Percentiles rank a stretch among this genome's conserved stretches.
These are phyloP conservation scores for Sepioteuthis lessoniana DNA, from an alignment of 2,888 invertebrate species.

Conservation along the genomic window DNA sequence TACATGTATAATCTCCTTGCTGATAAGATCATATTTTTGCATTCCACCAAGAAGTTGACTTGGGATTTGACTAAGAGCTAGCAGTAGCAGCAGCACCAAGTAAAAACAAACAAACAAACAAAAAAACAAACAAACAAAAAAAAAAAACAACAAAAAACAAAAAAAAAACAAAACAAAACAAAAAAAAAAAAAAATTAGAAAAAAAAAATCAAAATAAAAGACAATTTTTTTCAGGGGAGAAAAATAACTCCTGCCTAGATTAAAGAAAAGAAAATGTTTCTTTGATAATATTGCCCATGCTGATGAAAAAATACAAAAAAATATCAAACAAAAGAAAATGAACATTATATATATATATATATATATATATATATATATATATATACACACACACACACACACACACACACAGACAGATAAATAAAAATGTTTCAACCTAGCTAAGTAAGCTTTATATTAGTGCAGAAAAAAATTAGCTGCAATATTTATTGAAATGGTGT, in stretches of 20 bases:
- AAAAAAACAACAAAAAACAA: no score
- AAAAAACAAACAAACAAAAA: no score
- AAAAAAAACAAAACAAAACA: background rate
- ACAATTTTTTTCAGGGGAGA: background rate
- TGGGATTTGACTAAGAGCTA: background rate
- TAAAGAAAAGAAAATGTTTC: background rate
- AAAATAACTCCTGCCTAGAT: background rate
- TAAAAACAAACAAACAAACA: no score
- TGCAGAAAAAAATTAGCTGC: background rate
- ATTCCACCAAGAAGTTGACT: background rate
- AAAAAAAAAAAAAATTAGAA: no score
- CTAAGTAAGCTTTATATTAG: background rate
- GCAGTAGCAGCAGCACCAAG: background rate
- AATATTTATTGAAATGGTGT: background rate
- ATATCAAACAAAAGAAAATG: background rate
- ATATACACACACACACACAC: no score
- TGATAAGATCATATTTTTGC: background rate
- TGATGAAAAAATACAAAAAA: background rate
- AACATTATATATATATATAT: no score
- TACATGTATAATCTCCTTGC: background rate
- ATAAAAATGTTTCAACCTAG: background rate
- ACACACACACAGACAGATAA: no score
- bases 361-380: no score
- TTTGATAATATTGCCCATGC: background rate
- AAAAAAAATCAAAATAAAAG: background rate